phyloP scores from a whole-genome alignment of 2,888 invertebrate genomes.

The Heteromurus nitidus region DNA sequence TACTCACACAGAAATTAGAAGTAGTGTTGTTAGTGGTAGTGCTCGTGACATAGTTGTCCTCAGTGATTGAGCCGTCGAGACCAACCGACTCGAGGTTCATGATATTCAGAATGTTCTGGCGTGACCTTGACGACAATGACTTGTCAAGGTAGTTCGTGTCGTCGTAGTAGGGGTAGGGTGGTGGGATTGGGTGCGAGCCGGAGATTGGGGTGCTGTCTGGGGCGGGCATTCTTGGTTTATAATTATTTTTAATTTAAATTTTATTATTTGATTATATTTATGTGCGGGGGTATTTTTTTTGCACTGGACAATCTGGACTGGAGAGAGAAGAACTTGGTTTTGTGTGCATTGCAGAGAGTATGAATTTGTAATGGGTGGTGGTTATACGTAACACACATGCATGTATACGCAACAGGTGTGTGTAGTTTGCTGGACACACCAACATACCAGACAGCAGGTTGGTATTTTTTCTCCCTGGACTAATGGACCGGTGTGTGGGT shows the following conservation, averaged over 20 bases:
- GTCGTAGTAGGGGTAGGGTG: slow-evolving; percentile 45
- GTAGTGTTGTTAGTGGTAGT: neutral
- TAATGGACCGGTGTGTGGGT: no score
- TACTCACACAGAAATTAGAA: no score
- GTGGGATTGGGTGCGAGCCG: no score
- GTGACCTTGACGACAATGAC: neutral
- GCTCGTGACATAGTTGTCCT: slow-evolving; percentile 2
- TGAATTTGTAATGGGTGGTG: neutral
- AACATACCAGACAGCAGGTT: no score
- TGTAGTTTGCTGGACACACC: no score
- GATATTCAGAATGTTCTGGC: slow-evolving; percentile 31
- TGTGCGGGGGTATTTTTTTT: slow-evolving; percentile 3
- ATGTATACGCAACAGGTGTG: slow-evolving; percentile 38
- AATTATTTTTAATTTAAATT: slow-evolving; percentile 2
- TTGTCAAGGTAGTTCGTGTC: slow-evolving; percentile 31
- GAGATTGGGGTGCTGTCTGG: slow-evolving; percentile 48
- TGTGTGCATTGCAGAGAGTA: neutral
- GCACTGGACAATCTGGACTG: no score
- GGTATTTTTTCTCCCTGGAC: no score
- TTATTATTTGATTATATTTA: neutral
- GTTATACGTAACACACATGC: neutral
- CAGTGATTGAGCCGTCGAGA: neutral
- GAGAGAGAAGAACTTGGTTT: no score
- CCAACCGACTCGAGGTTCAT: no score
- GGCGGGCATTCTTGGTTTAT: slow-evolving; percentile 29